Conservation (phyloP, 2,113 vertebrate species). For the Gobius niger region DNA sequence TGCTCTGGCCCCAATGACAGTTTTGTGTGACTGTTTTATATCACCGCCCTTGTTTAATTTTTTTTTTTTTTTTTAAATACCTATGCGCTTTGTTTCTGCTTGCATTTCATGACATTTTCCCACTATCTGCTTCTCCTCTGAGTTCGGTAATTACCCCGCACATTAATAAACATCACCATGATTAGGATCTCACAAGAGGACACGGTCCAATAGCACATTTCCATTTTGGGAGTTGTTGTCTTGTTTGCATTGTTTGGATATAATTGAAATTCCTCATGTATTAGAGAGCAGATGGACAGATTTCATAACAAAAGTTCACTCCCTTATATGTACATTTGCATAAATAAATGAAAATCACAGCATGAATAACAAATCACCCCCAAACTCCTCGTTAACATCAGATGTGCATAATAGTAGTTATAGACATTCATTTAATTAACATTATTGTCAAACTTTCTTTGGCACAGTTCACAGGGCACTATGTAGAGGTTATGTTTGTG, state of each 20-base stretch:
- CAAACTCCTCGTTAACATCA: background rate
- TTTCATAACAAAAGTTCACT: background rate
- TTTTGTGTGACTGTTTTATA: conserved; percentile 22
- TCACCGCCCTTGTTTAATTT: conserved; percentile 27
- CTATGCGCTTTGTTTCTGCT: background rate
- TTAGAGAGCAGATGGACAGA: conserved; percentile 37
- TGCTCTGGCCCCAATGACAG: conserved; percentile 20
- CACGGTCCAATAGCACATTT: conserved; percentile 2
- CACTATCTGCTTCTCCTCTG: background rate
- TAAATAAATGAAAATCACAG: conserved; percentile 7
- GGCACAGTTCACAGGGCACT: background rate
- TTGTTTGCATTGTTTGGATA: conserved; percentile 18
- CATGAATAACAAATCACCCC: too few species aligned
- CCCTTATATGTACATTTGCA: conserved; percentile 10
- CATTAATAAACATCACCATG: conserved; percentile 26
- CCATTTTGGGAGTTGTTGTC: conserved; percentile 18
- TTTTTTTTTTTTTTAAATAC: too few species aligned
- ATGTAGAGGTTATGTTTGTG: background rate
- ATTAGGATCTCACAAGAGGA: conserved; percentile 6
- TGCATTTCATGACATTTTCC: conserved; percentile 14
- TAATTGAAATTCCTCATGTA: conserved; percentile 38
- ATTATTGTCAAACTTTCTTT: background rate
- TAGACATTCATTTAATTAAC: background rate
- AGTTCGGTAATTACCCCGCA: conserved; percentile 4
- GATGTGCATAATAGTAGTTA: background rate